Conservation (phyloP, 2,113 vertebrate genomes). For the Alosa alosa region DNA sequence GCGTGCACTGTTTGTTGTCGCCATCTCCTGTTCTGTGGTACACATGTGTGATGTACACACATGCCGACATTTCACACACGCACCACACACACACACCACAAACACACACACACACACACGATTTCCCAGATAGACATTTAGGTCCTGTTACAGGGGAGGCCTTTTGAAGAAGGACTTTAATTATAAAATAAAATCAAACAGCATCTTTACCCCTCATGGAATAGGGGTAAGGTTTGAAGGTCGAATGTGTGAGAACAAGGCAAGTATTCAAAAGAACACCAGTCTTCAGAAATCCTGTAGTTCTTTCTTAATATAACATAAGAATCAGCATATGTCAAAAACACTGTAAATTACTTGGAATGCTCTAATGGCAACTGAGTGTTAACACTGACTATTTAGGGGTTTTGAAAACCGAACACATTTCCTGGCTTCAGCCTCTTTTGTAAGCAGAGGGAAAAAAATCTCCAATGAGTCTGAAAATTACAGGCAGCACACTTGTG, state of each 20-base stretch:
- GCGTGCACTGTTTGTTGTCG: conserved; percentile 62
- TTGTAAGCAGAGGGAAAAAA: conserved; percentile 19
- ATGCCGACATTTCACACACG: background rate
- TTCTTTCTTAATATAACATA: background rate
- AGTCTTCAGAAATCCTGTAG: background rate
- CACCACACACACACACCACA: conserved; percentile 16
- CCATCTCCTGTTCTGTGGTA: conserved; percentile 40
- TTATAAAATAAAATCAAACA: background rate
- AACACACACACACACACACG: background rate
- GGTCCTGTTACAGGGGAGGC: conserved; percentile 27
- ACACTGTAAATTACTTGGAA: background rate
- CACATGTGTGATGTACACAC: conserved; percentile 43
- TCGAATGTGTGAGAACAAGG: background rate
- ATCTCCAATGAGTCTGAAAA: conserved; percentile 58
- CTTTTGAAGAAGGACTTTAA: background rate
- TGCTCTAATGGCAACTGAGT: background rate
- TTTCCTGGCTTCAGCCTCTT: background rate
- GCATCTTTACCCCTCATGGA: background rate
- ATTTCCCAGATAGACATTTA: background rate
- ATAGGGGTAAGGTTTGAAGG: background rate
- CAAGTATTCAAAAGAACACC: background rate
- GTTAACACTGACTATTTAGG: background rate
- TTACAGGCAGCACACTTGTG: conserved; percentile 50
- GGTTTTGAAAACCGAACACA: conserved; percentile 45
- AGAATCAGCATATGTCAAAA: background rate